Evolutionary conservation across 1,140 invertebrate species (phyloP), one percentile per base, ranked within the genome.

Genomic region (Trichomalopsis sarcophagae): DNA sequence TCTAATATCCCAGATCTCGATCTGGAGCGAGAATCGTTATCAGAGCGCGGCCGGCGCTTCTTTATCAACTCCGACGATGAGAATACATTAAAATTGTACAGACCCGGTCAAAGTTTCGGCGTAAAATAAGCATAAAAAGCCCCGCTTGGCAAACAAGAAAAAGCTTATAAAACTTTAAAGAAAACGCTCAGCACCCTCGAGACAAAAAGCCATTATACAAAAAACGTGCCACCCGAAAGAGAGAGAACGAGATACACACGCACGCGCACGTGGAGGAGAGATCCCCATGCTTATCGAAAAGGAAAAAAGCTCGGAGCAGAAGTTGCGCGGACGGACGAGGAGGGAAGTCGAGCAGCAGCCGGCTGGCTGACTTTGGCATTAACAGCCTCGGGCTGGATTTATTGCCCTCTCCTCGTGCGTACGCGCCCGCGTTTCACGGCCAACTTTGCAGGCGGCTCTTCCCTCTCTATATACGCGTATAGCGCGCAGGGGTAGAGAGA

Each of bases 331-430:
- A 33, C 14, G 30, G 77, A 33, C 14, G 30, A 27, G 33, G 66
- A 69, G 66, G 79, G 66, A 81, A 40, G 14, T n/a, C 40, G 47
- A 69, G 78, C 62, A 78, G 76, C 76, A 80, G 85, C 69, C 87
- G 85, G 55, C 55, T 62, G 87, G 74, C 90, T 90, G 90, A 89
- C 69, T 84, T 79, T 84, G 90, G 89, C 90, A 85, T 90, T 91
- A 91, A 91, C 82, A 84, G 85, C 74, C 89, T 74, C 36, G 77
- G 36, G 21, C 33, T 17, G 87, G 89, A 91, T 91, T 91, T 91
- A 91, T 91, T 81, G 88, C 87, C 84, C 76, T 73, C 87, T 85
- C 84, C 55, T 62, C 81, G 17, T 14, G 50, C 40, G 36, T 33
- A 76, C 40, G 74, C 33, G 40, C n/a, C 21, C 17, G 76, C 76